A percentile compares a stretch with the other conserved stretches of the same genome.
phyloP scores from a whole-genome alignment of 2,888 invertebrate species.

The Tridacna gigas region DNA sequence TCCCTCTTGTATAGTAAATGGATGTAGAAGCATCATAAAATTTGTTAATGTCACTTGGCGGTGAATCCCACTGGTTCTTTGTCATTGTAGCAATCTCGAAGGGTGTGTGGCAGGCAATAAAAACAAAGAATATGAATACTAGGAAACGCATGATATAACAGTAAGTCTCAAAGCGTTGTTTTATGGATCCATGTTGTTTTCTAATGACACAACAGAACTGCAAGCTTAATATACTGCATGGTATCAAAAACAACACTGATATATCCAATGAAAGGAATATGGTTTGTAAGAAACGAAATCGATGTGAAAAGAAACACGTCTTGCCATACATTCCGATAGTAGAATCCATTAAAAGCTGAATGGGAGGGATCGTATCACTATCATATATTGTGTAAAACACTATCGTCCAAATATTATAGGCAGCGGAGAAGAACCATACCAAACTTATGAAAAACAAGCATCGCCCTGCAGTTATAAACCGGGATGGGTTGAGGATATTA shows the following conservation, averaged over 20 bases:
- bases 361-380: conserved; percentile 47
- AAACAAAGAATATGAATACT: conserved; percentile 65
- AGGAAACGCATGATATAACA: conserved; percentile 70
- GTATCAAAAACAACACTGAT: conserved; percentile 71
- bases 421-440: conserved; percentile 81
- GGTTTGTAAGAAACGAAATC: conserved; percentile 70
- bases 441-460: conserved; percentile 81
- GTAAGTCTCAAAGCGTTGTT: conserved; percentile 68
- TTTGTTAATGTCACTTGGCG: conserved; percentile 13
- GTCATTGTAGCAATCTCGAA: conserved; percentile 73
- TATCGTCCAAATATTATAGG: conserved; percentile 82
- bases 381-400: conserved; percentile 73
- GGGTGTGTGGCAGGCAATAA: conserved; percentile 68
- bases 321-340: conserved; percentile 56
- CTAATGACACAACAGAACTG: conserved; percentile 62
- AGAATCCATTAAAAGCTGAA: conserved; percentile 29
- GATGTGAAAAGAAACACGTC: conserved; percentile 67
- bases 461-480: conserved; percentile 70
- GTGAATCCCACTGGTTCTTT: conserved; percentile 46
- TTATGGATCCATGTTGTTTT: conserved; percentile 60
- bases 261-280: conserved; percentile 73
- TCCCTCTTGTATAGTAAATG: conserved; percentile 69
- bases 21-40: conserved; percentile 56
- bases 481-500: conserved; percentile 66
- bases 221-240: conserved; percentile 50